Percentiles rank a stretch among this genome's conserved stretches.
Conservation (phyloP, 2,113 vertebrate genomes). For the Butorides virescens region DNA sequence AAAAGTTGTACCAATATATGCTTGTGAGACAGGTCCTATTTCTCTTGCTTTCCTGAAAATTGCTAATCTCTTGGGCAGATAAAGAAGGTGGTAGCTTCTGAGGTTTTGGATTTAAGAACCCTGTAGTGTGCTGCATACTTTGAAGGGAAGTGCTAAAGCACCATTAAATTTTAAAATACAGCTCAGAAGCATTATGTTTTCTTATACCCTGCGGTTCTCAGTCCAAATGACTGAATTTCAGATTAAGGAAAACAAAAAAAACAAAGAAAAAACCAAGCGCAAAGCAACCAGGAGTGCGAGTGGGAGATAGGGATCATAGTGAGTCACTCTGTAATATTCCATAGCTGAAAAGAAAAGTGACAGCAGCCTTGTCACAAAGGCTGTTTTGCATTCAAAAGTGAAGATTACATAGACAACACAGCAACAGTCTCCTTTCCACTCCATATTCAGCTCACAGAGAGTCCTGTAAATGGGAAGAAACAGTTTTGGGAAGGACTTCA, state of each 20-base stretch:
- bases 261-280: background rate
- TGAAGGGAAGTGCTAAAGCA: background rate
- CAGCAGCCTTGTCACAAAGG: background rate
- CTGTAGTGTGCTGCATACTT: background rate
- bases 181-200: background rate
- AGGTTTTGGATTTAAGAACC: background rate
- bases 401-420: background rate
- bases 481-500: background rate
- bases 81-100: background rate
- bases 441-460: background rate
- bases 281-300: background rate
- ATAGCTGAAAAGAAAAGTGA: background rate
- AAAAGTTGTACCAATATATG: background rate
- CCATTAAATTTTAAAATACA: conserved; percentile 5
- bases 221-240: conserved; percentile 10
- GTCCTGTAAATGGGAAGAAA: background rate
- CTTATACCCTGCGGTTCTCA: background rate
- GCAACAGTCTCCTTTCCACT: background rate
- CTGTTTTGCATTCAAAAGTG: background rate
- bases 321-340: background rate
- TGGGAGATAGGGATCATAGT: background rate
- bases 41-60: background rate
- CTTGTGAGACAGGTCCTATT: conserved; percentile 16
- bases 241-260: background rate
- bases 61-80: background rate